Evolutionary conservation across 2,113 vertebrate species (phyloP).

Genomic region (Ictalurus furcatus): DNA sequence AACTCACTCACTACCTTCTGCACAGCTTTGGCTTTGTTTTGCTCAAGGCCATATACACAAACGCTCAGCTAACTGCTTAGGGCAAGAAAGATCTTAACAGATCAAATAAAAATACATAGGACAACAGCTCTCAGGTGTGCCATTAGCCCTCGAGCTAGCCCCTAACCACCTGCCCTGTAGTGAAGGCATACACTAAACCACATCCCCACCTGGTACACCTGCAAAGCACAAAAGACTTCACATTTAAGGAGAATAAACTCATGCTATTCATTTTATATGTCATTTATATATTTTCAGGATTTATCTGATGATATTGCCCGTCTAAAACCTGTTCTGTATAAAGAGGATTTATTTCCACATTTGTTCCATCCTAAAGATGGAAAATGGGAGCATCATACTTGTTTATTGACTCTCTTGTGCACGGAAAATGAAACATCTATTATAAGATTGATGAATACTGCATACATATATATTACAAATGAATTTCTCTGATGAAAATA

Average conservation of each 20-base stretch:
- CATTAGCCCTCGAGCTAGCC: background rate
- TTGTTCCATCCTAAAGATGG: slow-evolving; percentile 64
- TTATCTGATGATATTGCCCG: slow-evolving; percentile 62
- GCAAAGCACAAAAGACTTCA: background rate
- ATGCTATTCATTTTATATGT: slow-evolving; percentile 55
- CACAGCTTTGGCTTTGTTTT: slow-evolving; percentile 6
- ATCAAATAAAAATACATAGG: background rate
- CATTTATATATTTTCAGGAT: slow-evolving; percentile 40
- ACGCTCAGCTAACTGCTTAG: background rate
- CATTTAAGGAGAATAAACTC: slow-evolving; percentile 29
- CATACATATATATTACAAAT: background rate
- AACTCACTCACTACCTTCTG: background rate
- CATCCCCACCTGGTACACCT: slow-evolving; percentile 2
- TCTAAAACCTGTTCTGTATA: slow-evolving; percentile 64
- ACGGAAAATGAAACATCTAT: slow-evolving; percentile 23
- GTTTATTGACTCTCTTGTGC: slow-evolving; percentile 12
- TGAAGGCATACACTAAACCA: background rate
- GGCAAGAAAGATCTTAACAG: background rate
- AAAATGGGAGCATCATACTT: slow-evolving; percentile 39
- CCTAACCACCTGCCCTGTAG: background rate
- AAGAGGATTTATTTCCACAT: slow-evolving; percentile 62
- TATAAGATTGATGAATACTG: background rate
- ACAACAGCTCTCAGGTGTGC: background rate
- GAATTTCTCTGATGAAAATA: slow-evolving; percentile 8
- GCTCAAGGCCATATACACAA: background rate